A percentile compares a stretch with the other conserved stretches of the same genome.
Conservation (phyloP, 2,888 invertebrate species). For the Athripsodes cinereus region DNA sequence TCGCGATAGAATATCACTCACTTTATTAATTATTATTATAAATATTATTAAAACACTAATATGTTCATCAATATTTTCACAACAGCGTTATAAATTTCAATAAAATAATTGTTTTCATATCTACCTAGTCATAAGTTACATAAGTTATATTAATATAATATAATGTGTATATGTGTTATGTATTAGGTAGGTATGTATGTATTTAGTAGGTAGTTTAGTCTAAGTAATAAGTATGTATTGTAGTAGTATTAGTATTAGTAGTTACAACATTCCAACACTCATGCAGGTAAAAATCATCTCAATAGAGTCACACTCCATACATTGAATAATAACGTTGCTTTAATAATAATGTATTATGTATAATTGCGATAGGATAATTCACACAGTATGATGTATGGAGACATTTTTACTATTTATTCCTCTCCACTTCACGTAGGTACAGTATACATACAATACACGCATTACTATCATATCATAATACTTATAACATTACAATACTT, state of each 20-base stretch:
- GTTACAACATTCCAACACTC: not conserved
- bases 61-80: conserved; percentile 19
- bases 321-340: too few relatives aligned
- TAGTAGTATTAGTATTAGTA: not conserved
- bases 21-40: conserved; percentile 14
- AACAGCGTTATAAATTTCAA: conserved; percentile 25
- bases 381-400: not conserved
- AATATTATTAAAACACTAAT: conserved; percentile 14
- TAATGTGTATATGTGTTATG: not conserved
- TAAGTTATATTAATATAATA: not conserved
- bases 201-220: too few relatives aligned
- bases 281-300: not conserved
- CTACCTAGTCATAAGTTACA: conserved; percentile 28
- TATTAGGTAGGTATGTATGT: too few relatives aligned
- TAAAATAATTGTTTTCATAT: conserved; percentile 24
- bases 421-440: too few relatives aligned
- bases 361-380: not conserved
- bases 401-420: too few relatives aligned
- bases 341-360: not conserved
- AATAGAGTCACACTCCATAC: not conserved
- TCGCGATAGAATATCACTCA: conserved; percentile 21
- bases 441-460: not conserved
- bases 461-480: not conserved
- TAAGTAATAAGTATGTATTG: not conserved
- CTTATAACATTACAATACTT: not conserved